Evolutionary conservation across 2,888 invertebrate species (phyloP), one percentile per base, ranked within the genome.

Genomic region (Archaeoteleia sp.): DNA sequence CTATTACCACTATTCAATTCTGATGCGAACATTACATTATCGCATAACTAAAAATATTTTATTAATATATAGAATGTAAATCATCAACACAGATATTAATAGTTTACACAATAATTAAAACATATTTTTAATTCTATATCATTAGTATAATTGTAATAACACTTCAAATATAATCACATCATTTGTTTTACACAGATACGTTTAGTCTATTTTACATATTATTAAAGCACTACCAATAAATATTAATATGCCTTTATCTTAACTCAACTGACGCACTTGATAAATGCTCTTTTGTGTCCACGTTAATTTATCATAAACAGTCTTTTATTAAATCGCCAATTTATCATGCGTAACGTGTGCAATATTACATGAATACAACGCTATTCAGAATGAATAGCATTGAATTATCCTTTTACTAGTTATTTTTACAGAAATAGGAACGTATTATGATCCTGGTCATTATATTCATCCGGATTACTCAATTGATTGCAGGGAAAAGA

Each of bases 221-320:
- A 67, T 55, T 67, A 67, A 61, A 54, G 15, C 61, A 67, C 61
- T 67, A 67, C 61, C 45, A 67, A 67, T 55, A 54, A 51, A 61
- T 61, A 61, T 51, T 55, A 51, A 61, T 60, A 67, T 49, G 49
- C 40, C 55, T 48, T 54, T 54, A 42, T 43, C 25, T 48, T 61
- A 23, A 67, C 60, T 48, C 60, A 67, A 46, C 60, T 55, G 54
- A 58, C 58, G 54, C 48, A 42, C 54, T 49, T 66, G 66, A 66
- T 58, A 66, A 66, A 66, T 60, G 48, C 35, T 43, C 35, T 48
- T 58, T 66, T 66, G 66, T 60, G 48, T 32, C 25, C 10, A 1
- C 35, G 58, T 40, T 39, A 60, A 68, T 68, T 62, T 58, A 63
- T 63, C 54, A 57, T 53, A 37, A 15, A 14, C 48, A 20, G 39